Conservation (phyloP, 2,797 vertebrate genomes). For the Nothura maculosa region DNA sequence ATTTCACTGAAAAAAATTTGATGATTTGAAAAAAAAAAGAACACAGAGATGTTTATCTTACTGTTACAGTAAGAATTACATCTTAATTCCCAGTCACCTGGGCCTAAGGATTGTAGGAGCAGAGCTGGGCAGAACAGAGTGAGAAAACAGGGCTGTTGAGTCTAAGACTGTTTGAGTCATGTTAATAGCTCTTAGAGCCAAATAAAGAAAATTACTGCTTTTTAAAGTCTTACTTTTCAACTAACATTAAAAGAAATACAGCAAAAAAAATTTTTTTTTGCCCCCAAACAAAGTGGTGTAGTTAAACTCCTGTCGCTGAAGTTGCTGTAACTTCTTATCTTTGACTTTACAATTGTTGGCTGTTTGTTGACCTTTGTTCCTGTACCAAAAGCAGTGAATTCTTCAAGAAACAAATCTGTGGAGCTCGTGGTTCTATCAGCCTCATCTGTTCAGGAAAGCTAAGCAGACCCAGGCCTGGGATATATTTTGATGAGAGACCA, state of each 20-base stretch:
- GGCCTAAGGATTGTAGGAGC: neutral
- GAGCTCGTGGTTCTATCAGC: neutral
- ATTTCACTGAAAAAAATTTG: neutral
- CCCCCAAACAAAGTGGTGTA: neutral
- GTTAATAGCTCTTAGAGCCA: neutral
- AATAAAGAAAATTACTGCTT: neutral
- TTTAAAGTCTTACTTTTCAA: neutral
- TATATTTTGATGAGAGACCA: slow-evolving; percentile 26
- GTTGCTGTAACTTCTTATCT: neutral
- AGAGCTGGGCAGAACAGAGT: neutral
- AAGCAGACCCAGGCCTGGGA: neutral
- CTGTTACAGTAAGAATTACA: neutral
- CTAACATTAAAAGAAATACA: neutral
- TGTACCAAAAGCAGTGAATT: neutral
- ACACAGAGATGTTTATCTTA: neutral
- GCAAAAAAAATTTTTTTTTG: neutral
- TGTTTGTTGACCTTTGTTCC: neutral
- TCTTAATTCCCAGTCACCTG: neutral
- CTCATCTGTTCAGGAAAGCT: neutral
- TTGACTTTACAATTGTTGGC: neutral
- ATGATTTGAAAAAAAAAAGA: neutral
- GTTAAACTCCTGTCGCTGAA: neutral
- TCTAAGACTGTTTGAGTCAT: neutral
- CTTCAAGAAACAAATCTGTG: neutral
- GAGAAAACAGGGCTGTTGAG: neutral